Conservation (phyloP, 1,140 invertebrate species). For the Scaptomyza hsui region DNA sequence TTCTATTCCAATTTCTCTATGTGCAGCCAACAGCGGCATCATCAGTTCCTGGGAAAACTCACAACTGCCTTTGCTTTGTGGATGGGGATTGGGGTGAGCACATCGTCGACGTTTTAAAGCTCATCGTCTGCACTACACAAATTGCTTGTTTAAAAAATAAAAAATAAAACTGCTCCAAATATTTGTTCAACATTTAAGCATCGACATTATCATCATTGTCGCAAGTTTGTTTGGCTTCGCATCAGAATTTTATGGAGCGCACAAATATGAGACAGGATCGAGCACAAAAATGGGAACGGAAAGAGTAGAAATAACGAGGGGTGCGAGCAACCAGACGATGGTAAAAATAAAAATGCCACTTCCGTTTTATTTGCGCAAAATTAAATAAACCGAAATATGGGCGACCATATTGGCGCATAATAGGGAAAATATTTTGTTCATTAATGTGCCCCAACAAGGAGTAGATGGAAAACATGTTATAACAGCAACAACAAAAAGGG, state of each 20-base stretch:
- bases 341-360: slow-evolving; percentile 77
- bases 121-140: slow-evolving; percentile 48
- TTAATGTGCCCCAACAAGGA: slow-evolving; percentile 61
- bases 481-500: slow-evolving; percentile 9
- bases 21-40: not conserved
- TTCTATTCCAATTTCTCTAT: slow-evolving; percentile 46
- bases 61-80: slow-evolving; percentile 54
- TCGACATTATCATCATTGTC: slow-evolving; percentile 71
- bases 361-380: slow-evolving; percentile 82
- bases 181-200: slow-evolving; percentile 59
- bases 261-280: slow-evolving; percentile 58
- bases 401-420: slow-evolving; percentile 81
- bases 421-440: slow-evolving; percentile 80
- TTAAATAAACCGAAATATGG: slow-evolving; percentile 83
- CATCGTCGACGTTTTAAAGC: slow-evolving; percentile 58
- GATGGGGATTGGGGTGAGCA: not conserved
- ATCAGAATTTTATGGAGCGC: slow-evolving; percentile 79
- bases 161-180: slow-evolving; percentile 53
- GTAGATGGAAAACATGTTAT: slow-evolving; percentile 60
- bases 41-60: slow-evolving; percentile 63
- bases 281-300: slow-evolving; percentile 11
- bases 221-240: slow-evolving; percentile 68
- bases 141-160: slow-evolving; percentile 75
- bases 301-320: not conserved
- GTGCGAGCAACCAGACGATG: slow-evolving; percentile 24